Percentiles rank a stretch among this genome's conserved stretches.
These are phyloP conservation scores for Cryptocheilus praepositus DNA, from an alignment of 2,888 invertebrate species.

Conservation along the genomic window DNA sequence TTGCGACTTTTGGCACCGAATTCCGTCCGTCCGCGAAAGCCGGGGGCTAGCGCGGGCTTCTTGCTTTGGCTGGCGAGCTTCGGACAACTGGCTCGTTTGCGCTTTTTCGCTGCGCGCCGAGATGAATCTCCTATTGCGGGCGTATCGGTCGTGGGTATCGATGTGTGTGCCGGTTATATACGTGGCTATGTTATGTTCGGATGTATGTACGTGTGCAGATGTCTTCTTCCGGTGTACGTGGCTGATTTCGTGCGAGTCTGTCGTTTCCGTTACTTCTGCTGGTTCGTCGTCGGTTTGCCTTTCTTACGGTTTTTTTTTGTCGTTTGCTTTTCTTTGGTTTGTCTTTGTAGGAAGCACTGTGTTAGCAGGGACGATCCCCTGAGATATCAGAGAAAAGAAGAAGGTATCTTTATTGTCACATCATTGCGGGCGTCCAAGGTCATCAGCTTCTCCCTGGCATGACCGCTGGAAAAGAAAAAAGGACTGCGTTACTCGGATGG, in stretches of 20 bases:
- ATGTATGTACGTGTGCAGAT: too few species aligned
- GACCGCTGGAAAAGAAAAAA: conserved; percentile 62
- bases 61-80: conserved; percentile 14
- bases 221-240: too few species aligned
- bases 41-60: conserved; percentile 26
- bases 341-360: conserved; percentile 68
- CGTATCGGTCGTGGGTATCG: too few species aligned
- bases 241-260: too few species aligned
- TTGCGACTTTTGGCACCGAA: conserved; percentile 61
- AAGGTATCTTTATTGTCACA: conserved; percentile 73
- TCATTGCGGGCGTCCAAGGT: conserved; percentile 65
- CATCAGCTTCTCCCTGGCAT: conserved; percentile 68
- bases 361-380: conserved; percentile 63
- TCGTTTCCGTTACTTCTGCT: conserved; percentile 4
- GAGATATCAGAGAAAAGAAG: conserved; percentile 63
- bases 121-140: too few species aligned
- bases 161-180: too few species aligned
- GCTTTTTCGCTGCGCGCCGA: too few species aligned
- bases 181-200: too few species aligned
- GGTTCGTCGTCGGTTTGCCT: conserved; percentile 10
- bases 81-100: background rate
- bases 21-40: conserved; percentile 34
- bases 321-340: conserved; percentile 41
- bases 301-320: conserved; percentile 27
- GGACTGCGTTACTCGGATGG: too few species aligned